phyloP scores from a whole-genome alignment of 2,113 vertebrate species.

The Psittacula cyanocephala region DNA sequence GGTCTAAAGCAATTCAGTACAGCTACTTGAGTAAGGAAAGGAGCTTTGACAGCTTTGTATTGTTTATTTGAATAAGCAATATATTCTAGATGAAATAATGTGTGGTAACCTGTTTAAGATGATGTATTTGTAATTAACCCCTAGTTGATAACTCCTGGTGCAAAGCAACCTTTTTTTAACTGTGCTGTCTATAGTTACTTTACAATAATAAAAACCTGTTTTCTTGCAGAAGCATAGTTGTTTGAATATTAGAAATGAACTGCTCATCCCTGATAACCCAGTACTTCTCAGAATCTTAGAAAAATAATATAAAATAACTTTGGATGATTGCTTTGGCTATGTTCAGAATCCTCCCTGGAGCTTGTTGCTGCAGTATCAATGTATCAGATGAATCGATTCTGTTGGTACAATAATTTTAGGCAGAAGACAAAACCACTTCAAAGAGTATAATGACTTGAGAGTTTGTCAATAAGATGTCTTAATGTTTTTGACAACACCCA shows the following conservation, averaged over 20 bases:
- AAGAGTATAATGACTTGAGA: slow-evolving; percentile 75
- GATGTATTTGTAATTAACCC: slow-evolving; percentile 37
- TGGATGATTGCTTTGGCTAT: slow-evolving; percentile 44
- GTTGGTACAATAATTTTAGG: slow-evolving; percentile 73
- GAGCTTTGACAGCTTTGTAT: neutral
- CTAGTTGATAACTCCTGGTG: neutral
- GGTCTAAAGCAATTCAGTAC: neutral
- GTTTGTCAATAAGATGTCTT: slow-evolving; percentile 79
- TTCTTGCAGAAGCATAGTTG: neutral
- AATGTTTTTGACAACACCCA: slow-evolving; percentile 76
- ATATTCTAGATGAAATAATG: neutral
- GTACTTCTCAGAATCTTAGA: neutral
- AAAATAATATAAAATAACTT: slow-evolving; percentile 37
- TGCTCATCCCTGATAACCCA: neutral
- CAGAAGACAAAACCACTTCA: slow-evolving; percentile 78
- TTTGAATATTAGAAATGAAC: neutral
- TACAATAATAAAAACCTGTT: neutral
- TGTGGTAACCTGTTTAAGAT: neutral
- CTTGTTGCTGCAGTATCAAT: slow-evolving; percentile 65
- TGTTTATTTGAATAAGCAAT: neutral
- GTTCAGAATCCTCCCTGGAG: slow-evolving; percentile 43
- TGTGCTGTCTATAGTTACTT: neutral
- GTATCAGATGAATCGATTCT: slow-evolving; percentile 72
- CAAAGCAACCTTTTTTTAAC: neutral
- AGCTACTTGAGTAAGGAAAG: neutral